A percentile compares a stretch with the other conserved stretches of the same genome.
Evolutionary conservation across 2,113 vertebrate genomes (phyloP).

Genomic region (Erinaceus europaeus): DNA sequence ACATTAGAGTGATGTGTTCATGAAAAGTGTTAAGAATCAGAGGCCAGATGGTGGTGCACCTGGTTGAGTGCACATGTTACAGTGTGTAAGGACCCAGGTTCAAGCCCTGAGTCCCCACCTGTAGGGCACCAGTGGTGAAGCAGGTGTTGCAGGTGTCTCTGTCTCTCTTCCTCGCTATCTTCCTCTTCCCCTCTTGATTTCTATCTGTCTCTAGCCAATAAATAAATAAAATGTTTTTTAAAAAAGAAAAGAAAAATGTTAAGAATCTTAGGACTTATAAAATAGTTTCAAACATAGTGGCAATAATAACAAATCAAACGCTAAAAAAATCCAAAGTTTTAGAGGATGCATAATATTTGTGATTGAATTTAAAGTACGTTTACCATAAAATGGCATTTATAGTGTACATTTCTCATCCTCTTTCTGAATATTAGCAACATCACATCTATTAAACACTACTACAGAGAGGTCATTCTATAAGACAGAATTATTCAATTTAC

Average conservation of each 20-base stretch:
- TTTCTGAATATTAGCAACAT: neutral
- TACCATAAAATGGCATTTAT: neutral
- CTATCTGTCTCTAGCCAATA: no score
- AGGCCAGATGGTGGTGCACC: no score
- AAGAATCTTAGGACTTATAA: neutral
- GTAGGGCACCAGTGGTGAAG: no score
- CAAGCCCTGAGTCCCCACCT: no score
- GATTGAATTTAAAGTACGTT: neutral
- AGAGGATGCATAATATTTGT: neutral
- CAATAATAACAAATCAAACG: neutral
- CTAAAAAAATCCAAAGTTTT: neutral
- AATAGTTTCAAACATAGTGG: neutral
- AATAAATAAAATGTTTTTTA: no score
- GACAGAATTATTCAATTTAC: neutral
- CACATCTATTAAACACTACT: neutral
- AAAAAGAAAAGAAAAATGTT: no score
- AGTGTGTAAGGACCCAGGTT: no score
- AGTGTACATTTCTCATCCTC: neutral
- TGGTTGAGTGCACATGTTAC: no score
- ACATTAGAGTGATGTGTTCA: neutral
- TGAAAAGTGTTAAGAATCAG: no score
- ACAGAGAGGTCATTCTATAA: neutral
- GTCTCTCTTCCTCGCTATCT: no score
- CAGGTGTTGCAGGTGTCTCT: no score
- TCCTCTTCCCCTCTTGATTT: no score